phyloP scores from a whole-genome alignment of 2,113 vertebrate genomes.

The Platysteira castanea region DNA sequence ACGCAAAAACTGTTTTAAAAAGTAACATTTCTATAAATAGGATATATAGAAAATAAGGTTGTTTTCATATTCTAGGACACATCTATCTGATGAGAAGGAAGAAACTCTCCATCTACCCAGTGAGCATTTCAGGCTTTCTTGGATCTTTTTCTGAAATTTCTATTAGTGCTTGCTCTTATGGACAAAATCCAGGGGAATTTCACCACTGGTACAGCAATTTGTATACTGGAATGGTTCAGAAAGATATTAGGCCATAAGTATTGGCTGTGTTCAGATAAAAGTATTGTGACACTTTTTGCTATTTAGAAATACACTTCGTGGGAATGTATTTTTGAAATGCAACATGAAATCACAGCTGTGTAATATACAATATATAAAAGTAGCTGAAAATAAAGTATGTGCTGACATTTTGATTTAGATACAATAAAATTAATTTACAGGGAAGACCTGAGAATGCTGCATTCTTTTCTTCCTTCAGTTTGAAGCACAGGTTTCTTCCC shows the following conservation, averaged over 20 bases:
- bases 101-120: not conserved
- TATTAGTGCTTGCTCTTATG: not conserved
- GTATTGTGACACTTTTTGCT: constrained; percentile 13
- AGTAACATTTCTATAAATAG: not conserved
- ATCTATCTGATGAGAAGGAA: not conserved
- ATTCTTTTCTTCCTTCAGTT: constrained; percentile 32
- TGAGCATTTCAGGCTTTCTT: not conserved
- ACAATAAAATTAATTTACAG: constrained; percentile 64
- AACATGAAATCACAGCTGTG: constrained; percentile 24
- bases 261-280: not conserved
- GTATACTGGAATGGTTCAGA: not conserved
- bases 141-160: not conserved
- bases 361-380: constrained; percentile 20
- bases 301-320: constrained; percentile 2
- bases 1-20: not conserved
- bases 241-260: not conserved
- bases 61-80: not conserved
- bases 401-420: constrained; percentile 63
- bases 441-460: constrained; percentile 30
- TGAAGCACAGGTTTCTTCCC: not conserved
- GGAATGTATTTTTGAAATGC: constrained; percentile 8
- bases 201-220: not conserved
- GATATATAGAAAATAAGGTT: not conserved
- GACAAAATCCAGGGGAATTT: not conserved
- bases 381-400: constrained; percentile 44